Conservation (phyloP, 1,140 invertebrate species). For the Littorina saxatilis region DNA sequence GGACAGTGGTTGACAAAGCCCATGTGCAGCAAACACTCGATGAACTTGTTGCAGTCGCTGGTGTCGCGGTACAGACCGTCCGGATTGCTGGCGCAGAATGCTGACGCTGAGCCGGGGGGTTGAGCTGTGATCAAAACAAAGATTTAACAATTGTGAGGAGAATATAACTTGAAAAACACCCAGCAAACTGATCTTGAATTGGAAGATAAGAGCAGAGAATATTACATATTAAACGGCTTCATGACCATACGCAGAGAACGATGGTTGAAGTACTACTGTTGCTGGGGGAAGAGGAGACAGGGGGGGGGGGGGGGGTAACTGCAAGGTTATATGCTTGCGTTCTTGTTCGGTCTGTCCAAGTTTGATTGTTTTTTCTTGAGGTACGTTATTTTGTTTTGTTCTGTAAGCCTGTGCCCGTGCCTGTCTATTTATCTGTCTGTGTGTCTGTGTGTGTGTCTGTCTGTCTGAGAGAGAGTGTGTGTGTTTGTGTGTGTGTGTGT, state of each 20-base stretch:
- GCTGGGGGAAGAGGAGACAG: not conserved
- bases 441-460: conserved; percentile 22
- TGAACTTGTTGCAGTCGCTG: conserved; percentile 24
- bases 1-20: conserved; percentile 44
- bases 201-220: not conserved
- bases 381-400: too few relatives aligned
- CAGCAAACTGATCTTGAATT: not conserved
- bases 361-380: not conserved
- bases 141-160: not conserved
- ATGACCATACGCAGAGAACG: not conserved
- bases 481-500: conserved; percentile 20
- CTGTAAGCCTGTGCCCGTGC: not conserved
- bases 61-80: conserved; percentile 23
- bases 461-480: conserved; percentile 14
- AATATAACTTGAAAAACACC: not conserved
- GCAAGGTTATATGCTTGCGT: not conserved
- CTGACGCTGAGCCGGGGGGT: not conserved
- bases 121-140: not conserved
- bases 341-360: not conserved
- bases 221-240: not conserved
- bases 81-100: not conserved
- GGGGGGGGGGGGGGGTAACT: not conserved
- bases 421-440: conserved; percentile 9
- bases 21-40: conserved; percentile 26
- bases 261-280: too few relatives aligned